Evolutionary conservation across 2,888 invertebrate genomes (phyloP).

Genomic region (Nomada ferruginata): DNA sequence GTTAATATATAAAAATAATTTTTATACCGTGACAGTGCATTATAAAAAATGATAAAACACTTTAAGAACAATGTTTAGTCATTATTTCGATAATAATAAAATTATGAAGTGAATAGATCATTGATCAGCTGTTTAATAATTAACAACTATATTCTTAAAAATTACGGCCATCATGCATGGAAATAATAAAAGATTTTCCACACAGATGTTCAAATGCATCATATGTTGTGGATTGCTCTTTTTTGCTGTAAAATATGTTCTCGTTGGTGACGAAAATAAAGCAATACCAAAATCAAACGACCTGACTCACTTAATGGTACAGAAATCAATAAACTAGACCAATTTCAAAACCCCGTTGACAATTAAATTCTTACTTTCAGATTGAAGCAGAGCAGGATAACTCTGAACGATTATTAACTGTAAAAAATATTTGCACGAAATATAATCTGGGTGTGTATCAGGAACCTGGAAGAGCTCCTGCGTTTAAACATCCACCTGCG

Average conservation of each 20-base stretch:
- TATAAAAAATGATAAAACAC: no score
- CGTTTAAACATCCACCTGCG: constrained; percentile 84
- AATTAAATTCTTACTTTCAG: constrained; percentile 65
- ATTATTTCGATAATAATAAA: background rate
- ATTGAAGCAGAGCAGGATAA: constrained; percentile 85
- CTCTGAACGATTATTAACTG: constrained; percentile 79
- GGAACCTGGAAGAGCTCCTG: constrained; percentile 61
- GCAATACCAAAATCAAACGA: constrained; percentile 19
- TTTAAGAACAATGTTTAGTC: no score
- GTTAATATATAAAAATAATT: no score
- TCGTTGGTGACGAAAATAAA: constrained; percentile 39
- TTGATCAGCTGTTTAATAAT: background rate
- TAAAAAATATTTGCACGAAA: constrained; percentile 80
- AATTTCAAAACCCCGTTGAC: background rate
- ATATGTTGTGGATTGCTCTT: constrained; percentile 33
- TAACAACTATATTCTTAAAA: background rate
- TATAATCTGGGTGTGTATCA: constrained; percentile 83
- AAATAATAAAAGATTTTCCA: constrained; percentile 25
- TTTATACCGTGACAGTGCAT: no score
- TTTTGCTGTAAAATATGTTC: constrained; percentile 30
- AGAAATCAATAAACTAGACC: constrained; percentile 15
- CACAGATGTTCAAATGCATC: constrained; percentile 31
- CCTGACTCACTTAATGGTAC: constrained; percentile 62
- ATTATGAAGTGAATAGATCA: background rate
- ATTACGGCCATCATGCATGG: constrained; percentile 34